Evolutionary conservation across 2,113 vertebrate genomes (phyloP), one percentile per base, ranked within the genome.

Genomic region (Naja naja): DNA sequence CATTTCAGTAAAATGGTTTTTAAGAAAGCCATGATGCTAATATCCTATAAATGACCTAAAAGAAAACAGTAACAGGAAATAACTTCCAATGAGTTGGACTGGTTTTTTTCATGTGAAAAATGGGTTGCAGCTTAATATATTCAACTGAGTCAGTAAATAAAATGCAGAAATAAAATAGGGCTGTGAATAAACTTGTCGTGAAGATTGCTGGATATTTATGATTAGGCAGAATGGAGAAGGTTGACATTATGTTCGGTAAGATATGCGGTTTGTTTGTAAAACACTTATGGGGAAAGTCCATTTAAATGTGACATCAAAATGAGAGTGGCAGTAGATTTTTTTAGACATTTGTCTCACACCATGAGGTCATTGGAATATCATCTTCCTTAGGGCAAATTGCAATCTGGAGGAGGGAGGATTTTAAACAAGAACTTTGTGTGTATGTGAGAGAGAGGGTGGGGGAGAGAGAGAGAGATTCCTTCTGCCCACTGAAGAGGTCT

Each of bases 41-140:
- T 43, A 16, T 43, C 39, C 23, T 30, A 30, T 85, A 55, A 85
- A 54, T 56, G 53, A 16, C 74, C 34, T 90, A 43, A 56, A 49
- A 93, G 49, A 53, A 88, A 45, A 85, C 91, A 93, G 58, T 54
- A n/a, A 54, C 69, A 58, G 89, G 20, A 85, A 85, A 89, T 27
- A 74, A 43, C 25, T 56, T 10, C 23, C 34, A 43, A 4, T 34
- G 49, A 34, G 12, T 47, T 1, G 1, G 34, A 22, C 3, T n/a
- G 39, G 1, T 52, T 20, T 60, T 5, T 20, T 86, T 49, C 43
- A 49, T 52, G 43, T 60, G 54, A 14, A 54, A 58, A 54, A 58
- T 22, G 56, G 11, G 8, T 58, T 47, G 55, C 23, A n/a, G 1
- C 34, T 45, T 34, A 43, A 81, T 43, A 81, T 81, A 43, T 81